A percentile compares a stretch with the other conserved stretches of the same genome.
phyloP scores from a whole-genome alignment of 2,113 vertebrate genomes.

The Lamprologus callipterus region DNA sequence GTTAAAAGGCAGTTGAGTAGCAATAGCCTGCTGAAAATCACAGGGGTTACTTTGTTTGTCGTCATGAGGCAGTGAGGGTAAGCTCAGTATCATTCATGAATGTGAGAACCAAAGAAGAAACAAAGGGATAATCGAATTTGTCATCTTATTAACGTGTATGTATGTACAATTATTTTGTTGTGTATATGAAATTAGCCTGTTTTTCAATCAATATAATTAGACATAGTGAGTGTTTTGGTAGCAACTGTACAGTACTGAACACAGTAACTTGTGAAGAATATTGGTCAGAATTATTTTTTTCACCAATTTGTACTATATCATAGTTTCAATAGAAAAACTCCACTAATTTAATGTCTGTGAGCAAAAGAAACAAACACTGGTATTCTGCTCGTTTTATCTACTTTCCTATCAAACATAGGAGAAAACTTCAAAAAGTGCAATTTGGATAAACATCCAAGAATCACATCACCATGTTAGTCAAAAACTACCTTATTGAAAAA shows the following conservation, averaged over 20 bases:
- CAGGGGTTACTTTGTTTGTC: not conserved
- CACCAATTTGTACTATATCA: not conserved
- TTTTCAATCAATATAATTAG: not conserved
- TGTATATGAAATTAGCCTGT: not conserved
- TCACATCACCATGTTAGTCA: not conserved
- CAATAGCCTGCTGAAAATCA: not conserved
- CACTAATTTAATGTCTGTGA: not conserved
- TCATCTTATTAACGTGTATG: not conserved
- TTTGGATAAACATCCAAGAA: not conserved
- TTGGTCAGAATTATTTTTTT: not conserved
- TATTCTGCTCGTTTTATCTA: not conserved
- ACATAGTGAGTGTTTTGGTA: not conserved
- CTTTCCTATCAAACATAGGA: not conserved
- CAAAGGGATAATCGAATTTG: not conserved
- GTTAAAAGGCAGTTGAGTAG: slow-evolving; percentile 9
- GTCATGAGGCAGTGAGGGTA: not conserved
- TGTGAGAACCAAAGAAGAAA: not conserved
- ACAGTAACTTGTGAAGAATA: not conserved
- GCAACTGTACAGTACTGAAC: not conserved
- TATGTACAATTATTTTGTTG: not conserved
- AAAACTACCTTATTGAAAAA: not conserved
- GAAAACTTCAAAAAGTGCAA: not conserved
- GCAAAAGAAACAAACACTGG: not conserved
- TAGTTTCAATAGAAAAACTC: not conserved
- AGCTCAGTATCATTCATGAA: not conserved